Evolutionary conservation across 1,140 invertebrate species (phyloP), one percentile per base, ranked within the genome.

Genomic region (Sycophaga agraensis): DNA sequence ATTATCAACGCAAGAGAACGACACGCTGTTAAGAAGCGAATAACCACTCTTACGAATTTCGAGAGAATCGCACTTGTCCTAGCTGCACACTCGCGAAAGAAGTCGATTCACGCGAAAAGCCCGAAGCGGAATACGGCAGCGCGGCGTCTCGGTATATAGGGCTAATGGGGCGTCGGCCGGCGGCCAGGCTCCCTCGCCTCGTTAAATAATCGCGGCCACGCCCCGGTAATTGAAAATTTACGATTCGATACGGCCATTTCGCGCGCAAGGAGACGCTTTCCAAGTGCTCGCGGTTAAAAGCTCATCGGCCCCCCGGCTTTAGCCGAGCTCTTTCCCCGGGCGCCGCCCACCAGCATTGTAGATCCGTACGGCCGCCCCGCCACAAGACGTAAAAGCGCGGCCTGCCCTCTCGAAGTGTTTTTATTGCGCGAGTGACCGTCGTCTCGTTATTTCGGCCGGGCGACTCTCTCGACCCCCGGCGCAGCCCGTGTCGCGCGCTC

Each of bases 141-240:
- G 28, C 28, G 22, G n/a, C 34, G 26, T 59, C 48, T 57, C 37
- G 43, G n/a, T n/a, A n/a, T n/a, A 57, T 22, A 19, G 51, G 43
- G 22, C 50, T 62, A 62, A 55, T 62, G 51, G 59, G 48, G 5
- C 59, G 51, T 55, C 39, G 31, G 8, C 35, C 19, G 50, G 17
- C 28, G 16, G 34, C 31, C 31, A 14, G n/a, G 35, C 34, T 39
- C 4, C 42, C 16, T 45, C 21, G n/a, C 22, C 22, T 45, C 17
- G 31, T 55, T 62, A 49, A 62, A 62, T 62, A 62, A 55, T 62
- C 59, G 42, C 46, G 24, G 35, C 59, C 59, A 62, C 59, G 55
- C 59, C 59, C 51, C 35, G 4, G 31, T 62, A 62, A 62, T 62
- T 62, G 51, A 55, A 62, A 62, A 62, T 62, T 62, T 62, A 62